Percentiles rank a stretch among this genome's conserved stretches.
Evolutionary conservation across 2,888 invertebrate species (phyloP).

Genomic region (Watsonalla cultraria): DNA sequence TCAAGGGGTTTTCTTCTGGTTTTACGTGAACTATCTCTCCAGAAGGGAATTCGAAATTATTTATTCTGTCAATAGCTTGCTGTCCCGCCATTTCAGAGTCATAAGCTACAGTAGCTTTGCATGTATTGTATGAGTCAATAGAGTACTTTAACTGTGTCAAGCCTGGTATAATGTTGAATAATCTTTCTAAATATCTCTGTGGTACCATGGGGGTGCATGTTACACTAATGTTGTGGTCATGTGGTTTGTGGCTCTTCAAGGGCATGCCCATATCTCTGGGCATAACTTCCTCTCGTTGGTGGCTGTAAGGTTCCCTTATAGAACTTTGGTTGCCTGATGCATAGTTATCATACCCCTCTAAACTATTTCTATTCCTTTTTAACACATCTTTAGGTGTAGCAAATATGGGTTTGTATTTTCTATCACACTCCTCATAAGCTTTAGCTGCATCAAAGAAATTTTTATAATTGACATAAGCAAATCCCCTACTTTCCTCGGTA

Average conservation of each 20-base stretch:
- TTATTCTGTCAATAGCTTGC: conserved; percentile 89
- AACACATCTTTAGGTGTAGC: conserved; percentile 87
- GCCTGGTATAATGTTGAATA: conserved; percentile 91
- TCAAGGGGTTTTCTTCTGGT: conserved; percentile 74
- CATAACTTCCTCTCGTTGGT: conserved; percentile 19
- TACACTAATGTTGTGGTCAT: conserved; percentile 81
- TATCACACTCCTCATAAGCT: conserved; percentile 93
- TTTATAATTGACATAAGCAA: conserved; percentile 92
- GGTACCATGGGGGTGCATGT: conserved; percentile 84
- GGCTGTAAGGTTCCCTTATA: conserved; percentile 24
- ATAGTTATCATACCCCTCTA: conserved; percentile 28
- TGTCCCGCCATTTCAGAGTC: conserved; percentile 52
- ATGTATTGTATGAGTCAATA: conserved; percentile 69
- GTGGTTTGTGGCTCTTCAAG: conserved; percentile 40
- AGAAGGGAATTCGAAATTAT: conserved; percentile 95
- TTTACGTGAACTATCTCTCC: conserved; percentile 89
- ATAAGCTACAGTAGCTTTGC: conserved; percentile 57
- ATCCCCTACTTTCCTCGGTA: conserved; percentile 90
- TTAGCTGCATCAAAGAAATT: conserved; percentile 90
- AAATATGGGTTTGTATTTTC: conserved; percentile 92
- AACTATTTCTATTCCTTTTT: conserved; percentile 51
- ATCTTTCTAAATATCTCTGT: conserved; percentile 88
- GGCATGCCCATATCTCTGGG: conserved; percentile 26
- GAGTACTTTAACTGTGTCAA: conserved; percentile 63
- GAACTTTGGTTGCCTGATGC: conserved; percentile 14